These are phyloP conservation scores for Apaloderma vittatum DNA, from an alignment of 2,113 vertebrate species.

Conservation along the genomic window DNA sequence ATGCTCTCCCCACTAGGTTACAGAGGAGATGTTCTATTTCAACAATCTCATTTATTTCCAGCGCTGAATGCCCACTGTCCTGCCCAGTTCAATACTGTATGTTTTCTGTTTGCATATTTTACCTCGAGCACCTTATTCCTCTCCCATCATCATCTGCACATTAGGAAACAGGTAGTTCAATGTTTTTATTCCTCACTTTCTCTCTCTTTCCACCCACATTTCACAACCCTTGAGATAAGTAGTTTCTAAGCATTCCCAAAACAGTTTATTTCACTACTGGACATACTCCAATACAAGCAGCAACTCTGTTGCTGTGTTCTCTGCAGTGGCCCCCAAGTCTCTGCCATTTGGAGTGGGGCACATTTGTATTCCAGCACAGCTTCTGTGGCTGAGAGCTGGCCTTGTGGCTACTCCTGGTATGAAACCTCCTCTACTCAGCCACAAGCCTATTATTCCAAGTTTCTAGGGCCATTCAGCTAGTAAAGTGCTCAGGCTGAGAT, in stretches of 20 bases:
- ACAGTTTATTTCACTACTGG: neutral
- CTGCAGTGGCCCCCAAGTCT: too few species aligned
- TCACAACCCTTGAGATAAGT: neutral
- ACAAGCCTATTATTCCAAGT: neutral
- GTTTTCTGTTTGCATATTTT: neutral
- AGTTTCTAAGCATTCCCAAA: neutral
- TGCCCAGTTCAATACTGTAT: neutral
- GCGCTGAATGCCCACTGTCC: neutral
- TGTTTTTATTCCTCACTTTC: neutral
- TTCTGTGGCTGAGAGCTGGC: neutral
- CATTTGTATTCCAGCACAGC: fast-evolving
- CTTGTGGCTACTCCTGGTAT: neutral
- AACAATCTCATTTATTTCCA: neutral
- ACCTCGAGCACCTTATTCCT: neutral
- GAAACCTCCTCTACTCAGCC: neutral
- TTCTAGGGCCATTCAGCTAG: neutral
- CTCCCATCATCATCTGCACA: neutral
- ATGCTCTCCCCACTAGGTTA: neutral
- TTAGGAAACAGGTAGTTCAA: neutral
- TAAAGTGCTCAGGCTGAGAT: neutral
- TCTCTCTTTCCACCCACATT: neutral
- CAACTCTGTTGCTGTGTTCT: neutral
- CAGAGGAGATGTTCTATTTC: neutral
- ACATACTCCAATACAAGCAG: neutral
- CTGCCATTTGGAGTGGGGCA: neutral